Base-by-base conservation (phyloP, 2,113 vertebrate species). In the Myocastor coypus region DNA sequence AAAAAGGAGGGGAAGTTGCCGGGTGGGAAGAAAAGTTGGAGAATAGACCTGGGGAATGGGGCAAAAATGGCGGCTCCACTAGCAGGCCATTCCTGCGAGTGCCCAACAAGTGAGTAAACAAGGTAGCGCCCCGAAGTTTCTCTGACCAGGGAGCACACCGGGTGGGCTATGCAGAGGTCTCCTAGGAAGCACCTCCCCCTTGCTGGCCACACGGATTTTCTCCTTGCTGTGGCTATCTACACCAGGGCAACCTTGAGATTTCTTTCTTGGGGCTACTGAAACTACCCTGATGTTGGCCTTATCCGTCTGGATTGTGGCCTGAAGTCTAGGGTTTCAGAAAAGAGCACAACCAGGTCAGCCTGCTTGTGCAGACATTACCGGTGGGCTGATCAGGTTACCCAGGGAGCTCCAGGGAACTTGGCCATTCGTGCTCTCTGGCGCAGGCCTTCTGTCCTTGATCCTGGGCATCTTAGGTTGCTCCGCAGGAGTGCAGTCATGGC, bases 241-340 rank as follows among this genome's bases (percentile, higher is more conserved):
- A 40, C 8, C 77, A 63, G 30, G 71, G 59, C 40, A 24, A 24
- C 34, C 50, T 52, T 6, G 0, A 19, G 12, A 61, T 55, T 63
- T 64, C 63, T 95, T 81, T 61, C 42, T 87, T 12, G 1, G 42
- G 77, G 24, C 75, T 77, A 93, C 20, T 17, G 12, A 61, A 83
- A 68, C 34, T 40, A 84, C 63, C 30, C 83, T 30, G 82, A 71
- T n/a, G 52, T 63, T 32, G 40, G 20, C 91, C 24, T 77, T 32
- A 80, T 61, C 68, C 75, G 37, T 30, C 78, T 71, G 40, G 13
- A 52, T 59, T 52, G 81, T 30, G 42, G 50, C 37, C 86, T 83
- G 86, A 42, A n/a, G 55, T 85, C 68, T 24, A 75, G 73, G 63
- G 68, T 80, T 95, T 91, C 91, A 68, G n/a, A 94, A 63, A 64